Percentiles rank a stretch among this genome's conserved stretches.
phyloP scores from a whole-genome alignment of 2,888 invertebrate genomes.

The Griposia aprilina region DNA sequence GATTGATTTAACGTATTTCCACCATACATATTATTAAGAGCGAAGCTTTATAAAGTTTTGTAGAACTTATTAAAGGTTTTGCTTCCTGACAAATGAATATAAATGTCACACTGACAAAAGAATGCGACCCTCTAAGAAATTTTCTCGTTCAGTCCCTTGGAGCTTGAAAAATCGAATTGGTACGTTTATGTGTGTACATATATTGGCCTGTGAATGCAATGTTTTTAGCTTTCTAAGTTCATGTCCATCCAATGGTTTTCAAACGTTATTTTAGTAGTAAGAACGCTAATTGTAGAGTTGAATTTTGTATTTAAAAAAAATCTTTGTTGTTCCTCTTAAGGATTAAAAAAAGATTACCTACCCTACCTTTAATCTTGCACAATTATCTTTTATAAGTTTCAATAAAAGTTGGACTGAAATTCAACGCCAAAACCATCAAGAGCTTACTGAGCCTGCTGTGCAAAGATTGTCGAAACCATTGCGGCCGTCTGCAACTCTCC shows the following conservation, averaged over 20 bases:
- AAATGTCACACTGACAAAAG: background rate
- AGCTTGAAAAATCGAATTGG: background rate
- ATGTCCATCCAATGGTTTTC: background rate
- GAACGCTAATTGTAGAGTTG: background rate
- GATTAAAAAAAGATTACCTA: background rate
- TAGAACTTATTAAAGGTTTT: background rate
- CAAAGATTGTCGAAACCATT: background rate
- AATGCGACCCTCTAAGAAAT: background rate
- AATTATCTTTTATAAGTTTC: background rate
- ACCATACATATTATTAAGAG: no score
- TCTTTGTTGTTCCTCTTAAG: background rate
- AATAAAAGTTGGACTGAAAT: constrained; percentile 7
- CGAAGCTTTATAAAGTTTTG: background rate
- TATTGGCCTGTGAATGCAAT: background rate
- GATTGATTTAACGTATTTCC: no score
- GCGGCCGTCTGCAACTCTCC: background rate
- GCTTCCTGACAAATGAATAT: background rate
- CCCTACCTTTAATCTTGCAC: background rate
- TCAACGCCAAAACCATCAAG: background rate
- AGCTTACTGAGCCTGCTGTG: background rate
- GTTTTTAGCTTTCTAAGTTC: background rate
- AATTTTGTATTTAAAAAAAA: background rate
- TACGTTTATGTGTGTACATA: background rate
- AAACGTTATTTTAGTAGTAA: background rate
- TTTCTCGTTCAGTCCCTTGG: background rate